Evolutionary conservation across 1,140 invertebrate genomes (phyloP).

Genomic region (Hycleus cichorii): DNA sequence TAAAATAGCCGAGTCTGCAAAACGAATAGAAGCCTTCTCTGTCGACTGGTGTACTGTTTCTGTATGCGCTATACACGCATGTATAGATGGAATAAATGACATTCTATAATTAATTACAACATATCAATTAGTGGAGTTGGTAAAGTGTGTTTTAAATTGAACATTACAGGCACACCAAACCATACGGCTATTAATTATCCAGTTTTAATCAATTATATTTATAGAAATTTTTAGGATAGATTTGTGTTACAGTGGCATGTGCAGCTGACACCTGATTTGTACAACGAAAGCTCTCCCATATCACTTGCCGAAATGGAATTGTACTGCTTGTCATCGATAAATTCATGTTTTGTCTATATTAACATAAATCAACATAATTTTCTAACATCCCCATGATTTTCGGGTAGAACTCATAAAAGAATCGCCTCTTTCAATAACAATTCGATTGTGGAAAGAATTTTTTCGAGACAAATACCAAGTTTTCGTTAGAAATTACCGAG

Average conservation of each 20-base stretch:
- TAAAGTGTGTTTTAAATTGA: slow-evolving; percentile 33
- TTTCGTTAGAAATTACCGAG: too few species aligned
- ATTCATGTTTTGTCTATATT: too few species aligned
- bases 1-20: slow-evolving; percentile 30
- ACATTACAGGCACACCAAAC: background rate
- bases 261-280: slow-evolving; percentile 16
- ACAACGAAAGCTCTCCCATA: too few species aligned
- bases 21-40: slow-evolving; percentile 22
- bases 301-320: too few species aligned
- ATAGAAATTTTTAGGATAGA: slow-evolving; percentile 22
- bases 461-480: too few species aligned
- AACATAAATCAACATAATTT: too few species aligned
- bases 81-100: slow-evolving; percentile 22
- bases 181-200: slow-evolving; percentile 31
- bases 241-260: slow-evolving; percentile 4
- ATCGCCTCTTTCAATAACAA: too few species aligned
- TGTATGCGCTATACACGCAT: too few species aligned
- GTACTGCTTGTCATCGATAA: too few species aligned
- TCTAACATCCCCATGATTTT: too few species aligned
- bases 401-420: too few species aligned
- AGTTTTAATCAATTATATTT: slow-evolving; percentile 28
- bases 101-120: slow-evolving; percentile 35
- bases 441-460: too few species aligned
- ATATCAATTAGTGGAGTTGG: slow-evolving; percentile 33
- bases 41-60: slow-evolving; percentile 9